A percentile compares a stretch with the other conserved stretches of the same genome.
Conservation (phyloP, 1,140 invertebrate genomes). For the Lucilia sericata region DNA sequence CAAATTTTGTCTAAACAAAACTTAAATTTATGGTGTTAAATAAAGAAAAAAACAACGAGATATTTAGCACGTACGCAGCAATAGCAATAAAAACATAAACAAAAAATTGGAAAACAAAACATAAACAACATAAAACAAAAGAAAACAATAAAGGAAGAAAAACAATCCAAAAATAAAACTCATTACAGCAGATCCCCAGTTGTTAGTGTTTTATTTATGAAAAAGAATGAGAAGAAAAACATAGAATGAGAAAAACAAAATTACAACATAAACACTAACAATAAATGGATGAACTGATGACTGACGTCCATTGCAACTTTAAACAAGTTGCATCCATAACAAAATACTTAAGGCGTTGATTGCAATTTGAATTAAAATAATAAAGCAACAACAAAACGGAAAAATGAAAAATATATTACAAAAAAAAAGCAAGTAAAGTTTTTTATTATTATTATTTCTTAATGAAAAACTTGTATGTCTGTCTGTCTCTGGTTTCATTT, state of each 20-base stretch:
- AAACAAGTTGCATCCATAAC: slow-evolving; percentile 16
- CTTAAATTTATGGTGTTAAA: not conserved
- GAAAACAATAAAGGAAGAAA: not conserved
- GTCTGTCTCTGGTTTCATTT: not conserved
- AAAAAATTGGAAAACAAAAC: not conserved
- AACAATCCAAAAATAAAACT: not conserved
- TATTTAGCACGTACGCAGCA: not conserved
- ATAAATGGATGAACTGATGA: not conserved
- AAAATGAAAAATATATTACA: not conserved
- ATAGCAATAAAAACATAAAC: not conserved
- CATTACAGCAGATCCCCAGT: not conserved
- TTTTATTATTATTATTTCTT: slow-evolving; percentile 2
- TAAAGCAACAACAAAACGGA: not conserved
- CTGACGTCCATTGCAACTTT: not conserved
- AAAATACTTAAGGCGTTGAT: not conserved
- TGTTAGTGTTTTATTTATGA: too few species aligned
- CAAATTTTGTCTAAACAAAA: too few species aligned
- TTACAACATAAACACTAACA: not conserved
- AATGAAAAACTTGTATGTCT: not conserved
- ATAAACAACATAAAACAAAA: slow-evolving; percentile 5
- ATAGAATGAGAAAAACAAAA: too few species aligned
- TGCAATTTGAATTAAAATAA: not conserved
- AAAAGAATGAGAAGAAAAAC: too few species aligned
- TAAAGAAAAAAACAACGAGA: slow-evolving; percentile 9
- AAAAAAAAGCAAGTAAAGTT: not conserved